Evolutionary conservation across 2,888 invertebrate species (phyloP).

Genomic region (Drosophila tripunctata): DNA sequence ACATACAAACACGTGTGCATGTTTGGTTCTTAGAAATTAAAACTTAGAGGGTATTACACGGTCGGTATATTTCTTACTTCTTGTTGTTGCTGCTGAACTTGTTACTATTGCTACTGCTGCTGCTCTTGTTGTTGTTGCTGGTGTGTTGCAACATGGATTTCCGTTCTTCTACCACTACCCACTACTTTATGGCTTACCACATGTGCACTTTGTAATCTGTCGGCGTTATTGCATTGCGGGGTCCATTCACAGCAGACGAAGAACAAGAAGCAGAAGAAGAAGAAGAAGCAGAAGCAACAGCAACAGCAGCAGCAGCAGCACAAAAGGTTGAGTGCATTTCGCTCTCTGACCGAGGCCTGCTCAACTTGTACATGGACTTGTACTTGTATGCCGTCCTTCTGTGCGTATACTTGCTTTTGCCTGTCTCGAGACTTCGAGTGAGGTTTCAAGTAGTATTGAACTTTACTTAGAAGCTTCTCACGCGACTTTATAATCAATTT

Average conservation of each 20-base stretch:
- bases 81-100: slow-evolving; percentile 1
- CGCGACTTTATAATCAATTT: slow-evolving; percentile 57
- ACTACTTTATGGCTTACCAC: slow-evolving; percentile 76
- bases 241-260: slow-evolving; percentile 22
- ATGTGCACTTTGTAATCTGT: slow-evolving; percentile 80
- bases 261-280: not conserved
- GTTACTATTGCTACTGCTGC: slow-evolving; percentile 29
- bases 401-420: slow-evolving; percentile 7
- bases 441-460: slow-evolving; percentile 42
- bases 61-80: too few relatives aligned
- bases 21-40: too few relatives aligned
- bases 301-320: not conserved
- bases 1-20: too few relatives aligned
- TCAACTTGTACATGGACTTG: slow-evolving; percentile 20
- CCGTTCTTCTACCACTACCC: slow-evolving; percentile 55
- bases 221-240: slow-evolving; percentile 77
- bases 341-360: slow-evolving; percentile 56
- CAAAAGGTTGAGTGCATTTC: slow-evolving; percentile 61
- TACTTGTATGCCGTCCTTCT: slow-evolving; percentile 5
- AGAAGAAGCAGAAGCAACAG: slow-evolving; percentile 9
- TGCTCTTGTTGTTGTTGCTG: slow-evolving; percentile 34
- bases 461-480: slow-evolving; percentile 37
- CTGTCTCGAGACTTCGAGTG: slow-evolving; percentile 9
- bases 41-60: too few relatives aligned
- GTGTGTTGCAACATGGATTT: slow-evolving; percentile 69